A percentile compares a stretch with the other conserved stretches of the same genome.
Evolutionary conservation across 2,113 vertebrate genomes (phyloP).

Genomic region (Bettongia penicillata): DNA sequence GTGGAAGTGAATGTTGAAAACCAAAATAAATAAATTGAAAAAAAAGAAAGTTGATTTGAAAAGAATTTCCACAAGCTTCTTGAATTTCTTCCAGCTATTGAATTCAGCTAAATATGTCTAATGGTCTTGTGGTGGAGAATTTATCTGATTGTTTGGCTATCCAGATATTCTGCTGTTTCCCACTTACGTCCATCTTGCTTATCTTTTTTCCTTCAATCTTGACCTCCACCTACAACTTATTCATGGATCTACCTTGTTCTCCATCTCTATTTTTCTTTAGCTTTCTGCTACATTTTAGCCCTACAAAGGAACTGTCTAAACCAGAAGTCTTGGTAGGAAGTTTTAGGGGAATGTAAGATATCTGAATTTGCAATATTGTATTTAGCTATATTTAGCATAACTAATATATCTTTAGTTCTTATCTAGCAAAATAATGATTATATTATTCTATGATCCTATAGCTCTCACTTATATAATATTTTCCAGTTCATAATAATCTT

Average conservation of each 20-base stretch:
- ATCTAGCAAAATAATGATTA: not conserved
- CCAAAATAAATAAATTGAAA: no score
- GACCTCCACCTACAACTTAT: not conserved
- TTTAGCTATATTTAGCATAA: not conserved
- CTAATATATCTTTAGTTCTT: not conserved
- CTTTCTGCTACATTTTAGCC: slow-evolving; percentile 14
- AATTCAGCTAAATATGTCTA: not conserved
- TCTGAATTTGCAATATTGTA: not conserved
- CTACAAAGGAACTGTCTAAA: not conserved
- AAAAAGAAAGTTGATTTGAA: not conserved
- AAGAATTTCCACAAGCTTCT: not conserved
- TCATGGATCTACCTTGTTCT: not conserved
- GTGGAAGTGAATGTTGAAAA: no score
- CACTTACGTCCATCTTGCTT: not conserved
- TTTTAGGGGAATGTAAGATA: not conserved
- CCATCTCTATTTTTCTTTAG: not conserved
- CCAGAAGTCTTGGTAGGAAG: not conserved
- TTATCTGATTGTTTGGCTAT: not conserved
- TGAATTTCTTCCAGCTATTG: not conserved
- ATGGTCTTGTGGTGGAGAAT: not conserved
- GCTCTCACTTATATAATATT: not conserved
- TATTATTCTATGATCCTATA: not conserved
- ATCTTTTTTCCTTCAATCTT: not conserved
- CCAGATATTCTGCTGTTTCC: not conserved
- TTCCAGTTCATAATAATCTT: not conserved